phyloP scores from a whole-genome alignment of 2,113 vertebrate genomes.

The Suricata suricatta region DNA sequence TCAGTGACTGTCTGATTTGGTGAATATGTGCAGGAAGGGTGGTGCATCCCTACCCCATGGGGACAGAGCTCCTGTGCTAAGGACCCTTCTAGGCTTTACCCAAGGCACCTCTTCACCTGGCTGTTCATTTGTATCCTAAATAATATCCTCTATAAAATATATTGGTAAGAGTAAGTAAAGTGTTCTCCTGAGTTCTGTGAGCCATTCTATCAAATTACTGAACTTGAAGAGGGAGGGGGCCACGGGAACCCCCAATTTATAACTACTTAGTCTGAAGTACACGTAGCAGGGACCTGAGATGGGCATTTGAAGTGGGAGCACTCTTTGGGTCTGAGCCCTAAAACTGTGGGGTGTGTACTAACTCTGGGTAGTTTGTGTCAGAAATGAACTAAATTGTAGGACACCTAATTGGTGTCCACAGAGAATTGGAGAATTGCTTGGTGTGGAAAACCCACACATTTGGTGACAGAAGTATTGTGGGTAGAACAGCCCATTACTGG shows the following conservation, averaged over 20 bases:
- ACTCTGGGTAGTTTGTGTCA: neutral
- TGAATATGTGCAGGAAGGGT: neutral
- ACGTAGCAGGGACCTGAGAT: neutral
- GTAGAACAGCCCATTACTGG: neutral
- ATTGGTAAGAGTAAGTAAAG: neutral
- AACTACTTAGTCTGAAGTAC: neutral
- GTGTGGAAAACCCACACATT: constrained; percentile 24
- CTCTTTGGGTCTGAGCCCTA: neutral
- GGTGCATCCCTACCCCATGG: neutral
- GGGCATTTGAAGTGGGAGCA: neutral
- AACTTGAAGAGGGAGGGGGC: neutral
- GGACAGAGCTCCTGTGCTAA: neutral
- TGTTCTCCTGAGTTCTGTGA: neutral
- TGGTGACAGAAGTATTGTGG: neutral
- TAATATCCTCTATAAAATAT: neutral
- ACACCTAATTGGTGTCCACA: neutral
- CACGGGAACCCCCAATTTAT: neutral
- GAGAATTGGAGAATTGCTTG: neutral
- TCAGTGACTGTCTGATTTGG: neutral
- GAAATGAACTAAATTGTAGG: neutral
- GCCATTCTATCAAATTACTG: neutral
- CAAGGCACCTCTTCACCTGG: neutral
- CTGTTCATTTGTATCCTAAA: neutral
- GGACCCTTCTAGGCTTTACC: neutral
- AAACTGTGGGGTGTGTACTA: neutral